Evolutionary conservation across 2,113 vertebrate genomes (phyloP).

Genomic region (Rhinolophus ferrumequinum): DNA sequence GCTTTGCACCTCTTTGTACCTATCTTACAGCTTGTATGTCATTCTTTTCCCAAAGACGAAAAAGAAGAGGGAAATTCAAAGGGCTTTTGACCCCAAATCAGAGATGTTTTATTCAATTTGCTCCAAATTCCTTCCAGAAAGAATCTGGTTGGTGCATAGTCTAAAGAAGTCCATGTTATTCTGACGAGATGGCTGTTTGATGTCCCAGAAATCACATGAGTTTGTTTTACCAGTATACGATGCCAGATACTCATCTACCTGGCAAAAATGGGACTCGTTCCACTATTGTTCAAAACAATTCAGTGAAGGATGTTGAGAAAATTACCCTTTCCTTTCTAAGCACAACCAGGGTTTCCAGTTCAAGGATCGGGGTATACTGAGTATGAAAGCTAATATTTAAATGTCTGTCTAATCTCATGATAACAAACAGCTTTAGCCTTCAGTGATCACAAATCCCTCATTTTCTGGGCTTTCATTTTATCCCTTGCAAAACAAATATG

Average conservation of each 20-base stretch:
- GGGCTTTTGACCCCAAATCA: constrained; percentile 41
- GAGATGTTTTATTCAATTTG: constrained; percentile 48
- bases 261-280: not conserved
- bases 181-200: constrained; percentile 33
- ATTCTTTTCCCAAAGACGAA: constrained; percentile 27
- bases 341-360: constrained; percentile 44
- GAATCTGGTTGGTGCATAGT: constrained; percentile 31
- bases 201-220: constrained; percentile 22
- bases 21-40: not conserved
- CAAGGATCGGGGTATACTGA: constrained; percentile 38
- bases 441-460: constrained; percentile 53
- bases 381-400: constrained; percentile 66
- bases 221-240: constrained; percentile 53
- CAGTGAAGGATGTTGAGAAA: constrained; percentile 54
- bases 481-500: constrained; percentile 70
- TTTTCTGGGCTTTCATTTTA: constrained; percentile 64
- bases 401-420: constrained; percentile 59
- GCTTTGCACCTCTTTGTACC: not conserved
- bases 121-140: constrained; percentile 60
- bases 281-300: constrained; percentile 54
- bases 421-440: constrained; percentile 76
- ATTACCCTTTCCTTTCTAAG: constrained; percentile 60
- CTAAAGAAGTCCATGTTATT: not conserved
- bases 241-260: not conserved
- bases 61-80: constrained; percentile 31